Base-by-base conservation (phyloP, 2,113 vertebrate species). In the Chauna torquata region DNA sequence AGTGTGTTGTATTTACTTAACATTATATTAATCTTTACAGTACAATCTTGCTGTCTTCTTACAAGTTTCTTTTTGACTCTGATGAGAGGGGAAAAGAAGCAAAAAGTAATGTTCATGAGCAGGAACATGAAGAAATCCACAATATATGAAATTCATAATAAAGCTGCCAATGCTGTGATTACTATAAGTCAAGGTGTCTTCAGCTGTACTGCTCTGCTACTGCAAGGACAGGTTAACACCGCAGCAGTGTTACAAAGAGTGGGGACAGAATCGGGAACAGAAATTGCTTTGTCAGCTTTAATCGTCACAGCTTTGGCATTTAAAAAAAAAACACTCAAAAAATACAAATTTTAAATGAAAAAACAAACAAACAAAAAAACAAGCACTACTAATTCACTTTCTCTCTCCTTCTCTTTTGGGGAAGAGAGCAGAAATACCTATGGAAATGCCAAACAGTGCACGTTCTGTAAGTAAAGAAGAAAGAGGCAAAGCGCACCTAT, bases 211-310 rank as follows among this genome's bases (percentile, higher is more conserved):
- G 1, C 19, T 68, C 66, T 90, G 54, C 20, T 52, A 15, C 54
- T 87, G 66, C 82, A 90, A 11, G 28, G 72, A 47, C 54, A 90
- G 54, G 40, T 44, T 83, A 95, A 72, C 64, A 52, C 38, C 68
- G 86, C 79, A 68, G 91, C 1, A 1, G n/a, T 54, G 82, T n/a
- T n/a, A n/a, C n/a, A n/a, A 71, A 87, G 47, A 11, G 40, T n/a
- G 30, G 86, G 44, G 23, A 84, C 15, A 80, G 2, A 66, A 86
- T 42, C 59, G 82, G 68, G 40, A 74, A 30, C 45, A 86, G 55
- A 78, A 78, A 89, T 61, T 96, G 77, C 81, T 64, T 9, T 6
- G 57, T 96, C 82, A 87, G 86, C 58, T 88, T 86, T 88, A 71
- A 19, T 52, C 40, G 93, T 55, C 38, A 86, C n/a, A 91, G 59